Evolutionary conservation across 1,140 invertebrate genomes (phyloP), one percentile per base, ranked within the genome.

Genomic region (Cryptotermes secundus): DNA sequence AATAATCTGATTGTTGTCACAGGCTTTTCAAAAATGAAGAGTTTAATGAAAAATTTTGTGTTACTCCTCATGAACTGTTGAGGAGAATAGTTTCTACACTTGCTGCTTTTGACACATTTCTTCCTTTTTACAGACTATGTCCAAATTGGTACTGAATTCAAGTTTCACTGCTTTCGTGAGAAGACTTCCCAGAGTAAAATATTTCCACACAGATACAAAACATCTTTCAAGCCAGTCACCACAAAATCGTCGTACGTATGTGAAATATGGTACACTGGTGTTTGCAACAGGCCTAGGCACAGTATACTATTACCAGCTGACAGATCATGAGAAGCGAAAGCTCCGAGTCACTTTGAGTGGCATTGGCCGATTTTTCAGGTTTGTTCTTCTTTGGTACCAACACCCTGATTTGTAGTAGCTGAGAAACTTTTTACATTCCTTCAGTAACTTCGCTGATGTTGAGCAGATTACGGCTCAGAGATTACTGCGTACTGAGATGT

Each of bases 311-410:
- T 80, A 59, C 10, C 22, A 42, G 12, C 86, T 88, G 49, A 86
- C 87, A 85, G 87, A 89, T 65, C 86, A 86, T 80, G 85, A 88
- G 22, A 88, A 87, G 85, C 85, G 90, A 45, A 88, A 88, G 85
- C 83, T 89, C 34, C 86, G 87, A 81, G 87, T 90, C 16, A 87
- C 89, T 1, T 10, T 89, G 81, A 88, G 89, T 84, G 90, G 90
- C 36, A 85, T 89, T 82, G 86, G 86, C 36, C 87, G 90, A 83
- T 90, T 90, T 87, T 84, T 89, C 14, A 89, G 90, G 90, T 89
- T 86, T 84, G 85, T 85, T 83, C 85, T 7, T 6, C 35, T 53
- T 59, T 72, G 45, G 42, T 85, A 81, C 82, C 31, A 83, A 49
- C 9, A 24, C 34, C 16, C 45, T 53, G 16, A 36, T 59, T 19